Conservation (phyloP, 2,113 vertebrate species). For the human (Homo sapiens) region DNA sequence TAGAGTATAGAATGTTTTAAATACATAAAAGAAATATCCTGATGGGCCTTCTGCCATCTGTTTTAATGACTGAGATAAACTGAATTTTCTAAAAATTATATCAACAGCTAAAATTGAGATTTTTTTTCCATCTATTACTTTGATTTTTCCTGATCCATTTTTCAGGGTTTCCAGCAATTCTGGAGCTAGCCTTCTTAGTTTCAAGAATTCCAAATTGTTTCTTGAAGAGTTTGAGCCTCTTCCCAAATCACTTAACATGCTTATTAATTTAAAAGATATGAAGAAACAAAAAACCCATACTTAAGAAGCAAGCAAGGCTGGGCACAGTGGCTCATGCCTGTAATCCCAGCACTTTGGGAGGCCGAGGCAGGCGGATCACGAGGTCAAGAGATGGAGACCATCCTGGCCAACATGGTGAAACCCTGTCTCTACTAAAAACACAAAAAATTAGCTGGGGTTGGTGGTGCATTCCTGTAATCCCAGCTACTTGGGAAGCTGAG, state of each 20-base stretch:
- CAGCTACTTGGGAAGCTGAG: no score
- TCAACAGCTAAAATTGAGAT: conserved; percentile 16
- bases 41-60: not conserved
- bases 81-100: conserved; percentile 6
- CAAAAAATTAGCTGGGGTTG: no score
- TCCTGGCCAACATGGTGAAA: not conserved
- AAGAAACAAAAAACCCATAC: not conserved
- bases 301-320: not conserved
- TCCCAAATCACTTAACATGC: conserved; percentile 35
- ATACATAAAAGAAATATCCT: conserved; percentile 33
- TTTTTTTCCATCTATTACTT: not conserved
- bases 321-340: not conserved
- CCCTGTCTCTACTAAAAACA: no score
- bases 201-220: conserved; percentile 49
- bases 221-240: not conserved
- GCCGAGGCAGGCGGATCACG: not conserved
- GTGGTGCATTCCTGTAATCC: no score
- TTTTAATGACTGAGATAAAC: conserved; percentile 10
- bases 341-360: not conserved
- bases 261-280: conserved; percentile 25
- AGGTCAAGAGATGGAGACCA: not conserved
- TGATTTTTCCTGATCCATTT: conserved; percentile 23
- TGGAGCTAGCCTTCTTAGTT: not conserved
- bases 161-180: conserved; percentile 36
- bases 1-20: conserved; percentile 35